phyloP scores from a whole-genome alignment of 2,113 vertebrate genomes.

The Rhynchomys soricoides region DNA sequence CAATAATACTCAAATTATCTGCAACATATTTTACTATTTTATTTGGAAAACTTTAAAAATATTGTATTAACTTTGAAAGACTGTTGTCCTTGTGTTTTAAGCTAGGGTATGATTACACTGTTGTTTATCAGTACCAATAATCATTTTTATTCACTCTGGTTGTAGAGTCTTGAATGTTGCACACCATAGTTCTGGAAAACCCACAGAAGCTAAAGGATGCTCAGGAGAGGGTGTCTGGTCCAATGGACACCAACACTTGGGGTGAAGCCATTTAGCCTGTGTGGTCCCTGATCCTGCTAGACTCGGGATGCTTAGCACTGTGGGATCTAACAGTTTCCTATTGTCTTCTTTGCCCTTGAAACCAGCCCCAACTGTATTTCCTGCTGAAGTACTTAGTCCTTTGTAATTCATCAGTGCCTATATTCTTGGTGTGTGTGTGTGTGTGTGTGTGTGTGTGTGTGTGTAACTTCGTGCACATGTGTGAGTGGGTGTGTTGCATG shows the following conservation, averaged over 20 bases:
- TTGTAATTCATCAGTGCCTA: not conserved
- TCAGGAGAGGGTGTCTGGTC: not conserved
- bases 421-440: not conserved
- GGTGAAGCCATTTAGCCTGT: no score
- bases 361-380: not conserved
- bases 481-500: not conserved
- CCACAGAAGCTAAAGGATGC: not conserved
- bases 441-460: not conserved
- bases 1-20: not conserved
- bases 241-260: accelerated
- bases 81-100: not conserved
- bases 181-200: not conserved
- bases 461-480: not conserved
- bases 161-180: not conserved
- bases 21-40: not conserved
- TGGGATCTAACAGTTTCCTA: not conserved
- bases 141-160: not conserved
- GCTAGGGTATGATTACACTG: not conserved
- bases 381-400: not conserved
- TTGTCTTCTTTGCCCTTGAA: not conserved
- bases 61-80: not conserved
- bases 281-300: accelerated
- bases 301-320: not conserved
- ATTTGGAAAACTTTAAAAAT: not conserved
- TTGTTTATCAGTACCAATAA: not conserved